Evolutionary conservation across 1,140 invertebrate genomes (phyloP).

Genomic region (Homarus americanus): DNA sequence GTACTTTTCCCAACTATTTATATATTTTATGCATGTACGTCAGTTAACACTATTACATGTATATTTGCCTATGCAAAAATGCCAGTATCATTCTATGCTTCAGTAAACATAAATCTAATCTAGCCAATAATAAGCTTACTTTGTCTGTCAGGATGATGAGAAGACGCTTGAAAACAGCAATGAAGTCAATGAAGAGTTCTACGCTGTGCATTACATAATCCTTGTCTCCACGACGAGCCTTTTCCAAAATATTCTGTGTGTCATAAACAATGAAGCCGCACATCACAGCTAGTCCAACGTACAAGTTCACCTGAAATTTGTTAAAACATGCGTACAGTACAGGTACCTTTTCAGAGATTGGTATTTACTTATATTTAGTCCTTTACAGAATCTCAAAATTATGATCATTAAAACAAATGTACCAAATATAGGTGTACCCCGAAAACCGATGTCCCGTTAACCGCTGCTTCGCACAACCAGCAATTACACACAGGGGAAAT

Average conservation of each 20-base stretch:
- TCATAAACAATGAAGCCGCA: constrained; percentile 97
- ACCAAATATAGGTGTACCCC: too few species aligned
- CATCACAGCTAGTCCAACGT: constrained; percentile 92
- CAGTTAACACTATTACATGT: not conserved
- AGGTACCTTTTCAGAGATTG: too few species aligned
- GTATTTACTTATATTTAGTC: too few species aligned
- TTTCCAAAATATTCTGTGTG: constrained; percentile 97
- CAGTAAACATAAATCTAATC: not conserved
- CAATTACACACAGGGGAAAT: too few species aligned
- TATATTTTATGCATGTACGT: not conserved
- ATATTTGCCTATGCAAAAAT: not conserved
- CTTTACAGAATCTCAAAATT: too few species aligned
- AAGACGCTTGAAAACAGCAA: constrained; percentile 93
- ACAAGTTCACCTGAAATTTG: constrained; percentile 86
- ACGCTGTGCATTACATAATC: constrained; percentile 95
- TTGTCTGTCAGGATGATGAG: constrained; percentile 93
- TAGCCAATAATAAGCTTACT: constrained; percentile 77
- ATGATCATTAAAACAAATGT: too few species aligned
- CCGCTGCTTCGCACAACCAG: too few species aligned
- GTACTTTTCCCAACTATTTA: not conserved
- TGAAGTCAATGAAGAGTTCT: constrained; percentile 94
- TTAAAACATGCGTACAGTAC: too few species aligned
- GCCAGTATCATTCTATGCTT: not conserved
- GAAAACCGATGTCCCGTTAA: too few species aligned
- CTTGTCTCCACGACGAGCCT: constrained; percentile 90